Percentiles rank a stretch among this genome's conserved stretches.
Conservation (phyloP, 1,140 invertebrate species). For the Grapholita molesta region DNA sequence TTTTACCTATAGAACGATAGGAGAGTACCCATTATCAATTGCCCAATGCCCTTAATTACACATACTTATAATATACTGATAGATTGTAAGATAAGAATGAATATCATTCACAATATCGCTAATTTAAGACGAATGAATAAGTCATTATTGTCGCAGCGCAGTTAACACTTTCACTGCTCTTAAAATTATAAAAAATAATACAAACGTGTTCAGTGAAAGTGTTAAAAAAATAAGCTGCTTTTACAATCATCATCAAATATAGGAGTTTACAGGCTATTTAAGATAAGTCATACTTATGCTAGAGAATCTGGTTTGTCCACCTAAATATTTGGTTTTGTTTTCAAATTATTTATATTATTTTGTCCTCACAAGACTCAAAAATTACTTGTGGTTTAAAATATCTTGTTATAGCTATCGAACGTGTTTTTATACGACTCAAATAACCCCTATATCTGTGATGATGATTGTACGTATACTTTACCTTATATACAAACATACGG, state of each 20-base stretch:
- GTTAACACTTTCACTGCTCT: background rate
- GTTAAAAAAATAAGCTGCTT: background rate
- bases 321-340: too few relatives aligned
- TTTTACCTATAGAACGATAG: background rate
- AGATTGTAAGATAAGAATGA: constrained; percentile 4
- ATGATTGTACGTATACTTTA: background rate
- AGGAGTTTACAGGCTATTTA: background rate
- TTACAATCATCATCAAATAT: background rate
- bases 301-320: too few relatives aligned
- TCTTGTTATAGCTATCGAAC: too few relatives aligned
- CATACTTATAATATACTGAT: background rate
- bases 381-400: too few relatives aligned
- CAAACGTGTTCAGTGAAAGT: background rate
- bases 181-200: background rate
- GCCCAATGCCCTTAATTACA: background rate
- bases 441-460: background rate
- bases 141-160: background rate
- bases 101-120: constrained; percentile 4
- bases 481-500: background rate
- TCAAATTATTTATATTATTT: too few relatives aligned
- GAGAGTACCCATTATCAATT: background rate
- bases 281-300: too few relatives aligned
- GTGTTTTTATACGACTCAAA: background rate
- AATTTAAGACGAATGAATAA: constrained; percentile 1
- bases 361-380: too few relatives aligned